phyloP scores from a whole-genome alignment of 2,797 vertebrate genomes.

The Coccyzus lansbergi region DNA sequence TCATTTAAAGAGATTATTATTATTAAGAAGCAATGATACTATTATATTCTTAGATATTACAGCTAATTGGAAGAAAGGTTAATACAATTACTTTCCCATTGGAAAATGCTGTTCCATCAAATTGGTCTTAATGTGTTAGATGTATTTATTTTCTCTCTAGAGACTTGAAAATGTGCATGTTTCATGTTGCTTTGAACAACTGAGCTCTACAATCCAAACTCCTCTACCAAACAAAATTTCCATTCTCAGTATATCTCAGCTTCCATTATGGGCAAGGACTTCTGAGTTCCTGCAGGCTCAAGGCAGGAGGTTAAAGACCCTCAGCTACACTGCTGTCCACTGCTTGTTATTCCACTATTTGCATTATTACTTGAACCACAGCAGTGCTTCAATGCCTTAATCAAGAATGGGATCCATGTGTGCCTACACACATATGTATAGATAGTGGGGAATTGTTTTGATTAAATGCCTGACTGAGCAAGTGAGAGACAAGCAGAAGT shows the following conservation, averaged over 20 bases:
- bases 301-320: slow-evolving; percentile 55
- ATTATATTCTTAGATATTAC: not conserved
- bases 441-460: not conserved
- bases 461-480: not conserved
- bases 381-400: slow-evolving; percentile 18
- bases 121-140: not conserved
- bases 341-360: slow-evolving; percentile 48
- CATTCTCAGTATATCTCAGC: not conserved
- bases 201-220: not conserved
- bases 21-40: not conserved
- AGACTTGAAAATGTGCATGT: not conserved
- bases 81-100: slow-evolving; percentile 29
- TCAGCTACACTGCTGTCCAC: slow-evolving; percentile 26
- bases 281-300: slow-evolving; percentile 22
- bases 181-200: slow-evolving; percentile 14
- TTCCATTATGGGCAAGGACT: not conserved
- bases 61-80: not conserved
- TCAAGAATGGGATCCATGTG: not conserved
- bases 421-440: not conserved
- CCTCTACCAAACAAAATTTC: not conserved
- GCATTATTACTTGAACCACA: not conserved
- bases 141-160: slow-evolving; percentile 21
- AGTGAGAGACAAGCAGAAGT: not conserved
- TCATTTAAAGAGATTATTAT: not conserved
- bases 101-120: slow-evolving; percentile 7